A percentile compares a stretch with the other conserved stretches of the same genome.
These are phyloP conservation scores for Vulpes ferrilata DNA, from an alignment of 2,113 vertebrate genomes.

Conservation along the genomic window DNA sequence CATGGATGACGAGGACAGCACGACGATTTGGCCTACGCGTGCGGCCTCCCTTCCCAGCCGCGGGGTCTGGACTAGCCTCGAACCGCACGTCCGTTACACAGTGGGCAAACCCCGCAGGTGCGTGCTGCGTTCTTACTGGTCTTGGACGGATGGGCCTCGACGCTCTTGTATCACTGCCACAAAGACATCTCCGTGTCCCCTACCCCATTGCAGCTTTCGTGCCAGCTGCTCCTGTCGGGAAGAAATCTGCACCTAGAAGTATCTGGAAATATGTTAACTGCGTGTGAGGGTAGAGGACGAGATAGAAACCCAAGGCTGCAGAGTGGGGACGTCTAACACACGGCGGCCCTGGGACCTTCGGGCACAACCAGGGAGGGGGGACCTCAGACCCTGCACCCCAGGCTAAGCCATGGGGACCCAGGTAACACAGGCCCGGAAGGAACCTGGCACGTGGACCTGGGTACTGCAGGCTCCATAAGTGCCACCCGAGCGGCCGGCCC, in stretches of 20 bases:
- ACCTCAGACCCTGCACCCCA: no score
- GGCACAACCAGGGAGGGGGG: no score
- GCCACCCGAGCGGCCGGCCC: no score
- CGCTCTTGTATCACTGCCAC: not conserved
- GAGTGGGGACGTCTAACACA: not conserved
- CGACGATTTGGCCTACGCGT: not conserved
- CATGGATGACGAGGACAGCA: not conserved
- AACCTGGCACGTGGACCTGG: no score
- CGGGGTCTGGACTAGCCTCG: no score
- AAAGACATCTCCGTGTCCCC: not conserved
- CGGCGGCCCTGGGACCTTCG: rapidly evolving
- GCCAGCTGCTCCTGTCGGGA: not conserved
- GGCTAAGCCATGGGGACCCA: no score
- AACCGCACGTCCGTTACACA: not conserved
- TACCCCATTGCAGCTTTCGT: not conserved
- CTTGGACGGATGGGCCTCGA: not conserved
- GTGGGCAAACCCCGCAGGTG: not conserved
- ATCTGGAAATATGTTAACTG: slow-evolving; percentile 19
- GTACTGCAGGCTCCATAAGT: no score
- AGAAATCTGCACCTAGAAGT: not conserved
- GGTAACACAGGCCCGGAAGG: no score
- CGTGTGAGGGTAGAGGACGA: not conserved
- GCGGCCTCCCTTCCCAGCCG: not conserved
- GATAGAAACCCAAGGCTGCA: not conserved
- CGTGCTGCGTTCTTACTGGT: not conserved